These are phyloP conservation scores for Drosophila leontia DNA, from an alignment of 1,140 invertebrate species.

Conservation along the genomic window DNA sequence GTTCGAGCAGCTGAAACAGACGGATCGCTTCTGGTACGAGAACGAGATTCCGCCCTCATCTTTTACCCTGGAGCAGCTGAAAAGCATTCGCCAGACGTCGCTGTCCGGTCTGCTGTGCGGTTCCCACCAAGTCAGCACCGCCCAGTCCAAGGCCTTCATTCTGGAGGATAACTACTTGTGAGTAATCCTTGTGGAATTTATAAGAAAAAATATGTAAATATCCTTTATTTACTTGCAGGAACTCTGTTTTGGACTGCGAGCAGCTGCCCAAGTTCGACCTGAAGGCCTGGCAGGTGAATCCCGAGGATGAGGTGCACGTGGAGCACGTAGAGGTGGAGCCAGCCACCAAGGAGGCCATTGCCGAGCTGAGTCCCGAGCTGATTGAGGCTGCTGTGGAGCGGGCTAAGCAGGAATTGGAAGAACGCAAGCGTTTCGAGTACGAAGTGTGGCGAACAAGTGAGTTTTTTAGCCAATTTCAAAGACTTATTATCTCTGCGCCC, in stretches of 20 bases:
- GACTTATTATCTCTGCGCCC: not conserved
- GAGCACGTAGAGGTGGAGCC: constrained; percentile 75
- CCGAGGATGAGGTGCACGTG: constrained; percentile 62
- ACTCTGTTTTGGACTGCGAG: constrained; percentile 91
- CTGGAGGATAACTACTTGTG: constrained; percentile 94
- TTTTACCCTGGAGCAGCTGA: constrained; percentile 92
- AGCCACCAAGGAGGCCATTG: constrained; percentile 74
- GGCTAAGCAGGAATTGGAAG: constrained; percentile 90
- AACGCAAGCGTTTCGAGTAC: constrained; percentile 91
- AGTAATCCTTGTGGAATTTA: constrained; percentile 62
- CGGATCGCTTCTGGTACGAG: constrained; percentile 98
- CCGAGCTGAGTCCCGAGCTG: constrained; percentile 85
- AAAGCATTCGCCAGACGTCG: constrained; percentile 85
- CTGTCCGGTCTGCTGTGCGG: constrained; percentile 85
- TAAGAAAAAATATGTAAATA: not conserved
- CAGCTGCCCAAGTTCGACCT: constrained; percentile 89
- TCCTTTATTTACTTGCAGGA: constrained; percentile 85
- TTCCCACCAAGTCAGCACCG: constrained; percentile 86
- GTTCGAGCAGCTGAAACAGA: constrained; percentile 91
- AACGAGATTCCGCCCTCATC: constrained; percentile 96
- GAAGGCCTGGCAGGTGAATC: constrained; percentile 51
- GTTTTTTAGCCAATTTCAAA: not conserved
- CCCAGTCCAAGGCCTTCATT: constrained; percentile 94
- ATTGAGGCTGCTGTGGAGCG: constrained; percentile 89
- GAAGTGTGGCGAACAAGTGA: constrained; percentile 88